These are phyloP conservation scores for Cephonodes hylas DNA, from an alignment of 2,888 invertebrate genomes.

Conservation along the genomic window DNA sequence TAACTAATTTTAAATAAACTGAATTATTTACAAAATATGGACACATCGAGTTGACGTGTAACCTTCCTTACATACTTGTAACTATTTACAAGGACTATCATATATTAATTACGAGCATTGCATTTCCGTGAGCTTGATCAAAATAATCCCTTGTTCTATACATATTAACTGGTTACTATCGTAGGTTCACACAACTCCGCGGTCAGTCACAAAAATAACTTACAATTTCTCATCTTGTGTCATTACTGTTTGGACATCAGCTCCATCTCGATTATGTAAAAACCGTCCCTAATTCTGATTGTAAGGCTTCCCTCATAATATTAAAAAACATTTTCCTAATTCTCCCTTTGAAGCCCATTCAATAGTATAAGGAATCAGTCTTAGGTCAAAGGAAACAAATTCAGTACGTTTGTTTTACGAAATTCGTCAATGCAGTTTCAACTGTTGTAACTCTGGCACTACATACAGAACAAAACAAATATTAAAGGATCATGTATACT, in stretches of 20 bases:
- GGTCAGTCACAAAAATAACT: constrained; percentile 40
- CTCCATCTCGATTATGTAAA: constrained; percentile 36
- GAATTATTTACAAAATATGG: constrained; percentile 77
- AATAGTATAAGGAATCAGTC: constrained; percentile 69
- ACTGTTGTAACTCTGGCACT: constrained; percentile 15
- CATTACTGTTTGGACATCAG: neutral
- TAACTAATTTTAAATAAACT: constrained; percentile 66
- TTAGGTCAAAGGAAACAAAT: constrained; percentile 70
- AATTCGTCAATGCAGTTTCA: constrained; percentile 37
- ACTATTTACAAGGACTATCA: constrained; percentile 79
- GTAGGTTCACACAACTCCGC: constrained; percentile 38
- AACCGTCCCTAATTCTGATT: constrained; percentile 41
- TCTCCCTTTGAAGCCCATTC: constrained; percentile 46
- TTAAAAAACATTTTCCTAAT: constrained; percentile 33
- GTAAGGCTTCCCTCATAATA: constrained; percentile 35
- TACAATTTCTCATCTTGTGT: constrained; percentile 16
- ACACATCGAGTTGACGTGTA: constrained; percentile 62
- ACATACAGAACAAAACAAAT: neutral
- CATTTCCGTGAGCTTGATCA: constrained; percentile 75
- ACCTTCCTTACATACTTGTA: constrained; percentile 68
- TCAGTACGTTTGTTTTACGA: constrained; percentile 44
- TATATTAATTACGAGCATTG: constrained; percentile 76
- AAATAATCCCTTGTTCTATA: constrained; percentile 71
- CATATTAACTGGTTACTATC: constrained; percentile 44
- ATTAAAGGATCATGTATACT: neutral